phyloP scores from a whole-genome alignment of 2,113 vertebrate genomes.

The Nyctibius bracteatus region DNA sequence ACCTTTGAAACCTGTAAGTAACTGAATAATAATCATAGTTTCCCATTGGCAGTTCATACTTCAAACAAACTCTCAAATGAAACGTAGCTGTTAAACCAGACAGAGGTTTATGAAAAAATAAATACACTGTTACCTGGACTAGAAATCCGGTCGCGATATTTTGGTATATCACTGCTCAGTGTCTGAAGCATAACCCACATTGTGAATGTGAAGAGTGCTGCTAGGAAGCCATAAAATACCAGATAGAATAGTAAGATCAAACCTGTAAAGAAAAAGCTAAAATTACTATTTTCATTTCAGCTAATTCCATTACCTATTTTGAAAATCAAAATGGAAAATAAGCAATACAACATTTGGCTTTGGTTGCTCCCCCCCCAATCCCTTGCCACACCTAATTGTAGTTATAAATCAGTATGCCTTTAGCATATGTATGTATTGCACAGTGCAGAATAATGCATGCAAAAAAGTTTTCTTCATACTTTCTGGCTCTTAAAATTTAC shows the following conservation, averaged over 20 bases:
- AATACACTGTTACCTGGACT: slow-evolving; percentile 82
- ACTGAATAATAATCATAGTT: background rate
- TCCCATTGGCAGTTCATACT: background rate
- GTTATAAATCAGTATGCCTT: background rate
- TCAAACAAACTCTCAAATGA: background rate
- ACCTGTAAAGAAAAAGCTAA: slow-evolving; percentile 69
- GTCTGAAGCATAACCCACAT: slow-evolving; percentile 98
- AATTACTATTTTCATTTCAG: background rate
- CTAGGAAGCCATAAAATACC: slow-evolving; percentile 95
- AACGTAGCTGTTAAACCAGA: background rate
- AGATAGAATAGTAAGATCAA: slow-evolving; percentile 95
- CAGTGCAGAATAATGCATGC: background rate
- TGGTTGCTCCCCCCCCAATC: background rate
- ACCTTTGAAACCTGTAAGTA: background rate
- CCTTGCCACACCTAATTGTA: background rate
- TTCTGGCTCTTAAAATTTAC: background rate
- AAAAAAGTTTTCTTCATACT: background rate
- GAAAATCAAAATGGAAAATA: background rate
- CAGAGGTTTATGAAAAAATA: background rate
- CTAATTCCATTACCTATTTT: background rate
- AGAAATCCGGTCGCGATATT: slow-evolving; percentile 88
- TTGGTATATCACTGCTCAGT: slow-evolving; percentile 86
- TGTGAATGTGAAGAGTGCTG: slow-evolving; percentile 92
- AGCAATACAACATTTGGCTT: background rate
- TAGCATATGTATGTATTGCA: background rate